These are phyloP conservation scores for Willowsia nigromaculata DNA, from an alignment of 2,888 invertebrate species.

Conservation along the genomic window DNA sequence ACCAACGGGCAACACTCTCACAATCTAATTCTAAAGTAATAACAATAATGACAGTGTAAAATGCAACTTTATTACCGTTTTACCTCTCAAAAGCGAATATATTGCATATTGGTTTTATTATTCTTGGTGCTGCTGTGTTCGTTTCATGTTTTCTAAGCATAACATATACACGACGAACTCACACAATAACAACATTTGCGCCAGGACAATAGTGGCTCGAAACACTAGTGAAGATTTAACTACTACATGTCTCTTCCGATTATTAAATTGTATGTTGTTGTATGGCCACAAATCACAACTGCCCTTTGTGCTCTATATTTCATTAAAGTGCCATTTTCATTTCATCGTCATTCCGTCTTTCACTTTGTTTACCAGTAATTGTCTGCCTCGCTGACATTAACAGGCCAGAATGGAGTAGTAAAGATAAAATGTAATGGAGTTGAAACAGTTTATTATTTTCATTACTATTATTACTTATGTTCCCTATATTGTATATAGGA, in stretches of 20 bases:
- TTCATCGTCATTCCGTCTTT: conserved; percentile 29
- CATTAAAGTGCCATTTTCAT: conserved; percentile 10
- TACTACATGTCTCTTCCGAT: neutral
- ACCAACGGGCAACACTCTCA: conserved; percentile 38
- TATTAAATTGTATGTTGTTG: neutral
- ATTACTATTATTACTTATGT: conserved; percentile 4
- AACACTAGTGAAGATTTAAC: neutral
- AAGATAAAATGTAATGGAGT: neutral
- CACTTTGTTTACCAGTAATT: conserved; percentile 29
- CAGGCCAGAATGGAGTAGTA: neutral
- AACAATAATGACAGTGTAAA: conserved; percentile 61
- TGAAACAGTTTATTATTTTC: conserved; percentile 37
- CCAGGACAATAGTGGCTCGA: neutral
- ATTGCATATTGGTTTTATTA: neutral
- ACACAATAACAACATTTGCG: neutral
- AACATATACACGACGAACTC: neutral
- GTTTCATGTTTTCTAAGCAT: neutral
- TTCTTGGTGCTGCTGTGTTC: neutral
- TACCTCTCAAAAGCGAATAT: neutral
- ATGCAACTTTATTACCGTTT: conserved; percentile 50
- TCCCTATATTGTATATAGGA: neutral
- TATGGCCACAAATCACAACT: neutral
- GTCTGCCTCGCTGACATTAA: neutral
- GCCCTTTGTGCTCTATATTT: conserved; percentile 38
- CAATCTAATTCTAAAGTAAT: conserved; percentile 53